Evolutionary conservation across 1,140 invertebrate genomes (phyloP), one percentile per base, ranked within the genome.

Genomic region (Mya arenaria): DNA sequence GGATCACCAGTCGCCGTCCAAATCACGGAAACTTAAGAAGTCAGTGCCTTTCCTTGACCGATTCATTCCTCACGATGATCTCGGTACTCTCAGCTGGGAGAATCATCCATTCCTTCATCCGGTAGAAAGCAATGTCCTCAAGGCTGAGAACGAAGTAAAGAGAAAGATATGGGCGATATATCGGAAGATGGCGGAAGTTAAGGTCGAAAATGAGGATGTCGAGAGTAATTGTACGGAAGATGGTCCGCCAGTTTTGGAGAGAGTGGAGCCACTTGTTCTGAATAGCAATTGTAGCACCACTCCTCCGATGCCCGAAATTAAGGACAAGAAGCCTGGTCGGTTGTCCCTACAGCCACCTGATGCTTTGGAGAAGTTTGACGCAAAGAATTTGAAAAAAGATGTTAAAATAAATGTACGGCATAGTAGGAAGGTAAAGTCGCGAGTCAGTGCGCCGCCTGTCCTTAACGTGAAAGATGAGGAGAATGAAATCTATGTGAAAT

Each of bases 301-400:
- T 4, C 77, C 66, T 60, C 77, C 77, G 19, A 80, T 80, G 77
- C 77, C 77, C 5, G 52, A 80, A 62, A 80, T 80, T 32, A 23
- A 60, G 36, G 75, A 79, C 8, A 71, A 69, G 63, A 39, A 41
- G 13, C 34, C 10, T 15, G 63, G 34, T 58, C 28, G 48, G 10
- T 36, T 52, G 48, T 23, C 48, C 25, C 48, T 52, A 28, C 60
- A 34, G 32, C 60, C 23, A 62, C 19, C n/a, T 19, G 15, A 19
- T 17, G 15, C 19, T 17, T 1, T 62, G 60, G 60, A 62, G 19
- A 28, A 23, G 28, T n/a, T n/a, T n/a, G n/a, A n/a, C n/a, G 56
- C 19, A 28, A 19, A 68, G 19, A 25, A 37, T 3, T 19, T 15
- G n/a, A n/a, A 4, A 8, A 25, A 39, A 2, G 36, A 32, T 13